Base-by-base conservation (phyloP, 2,797 vertebrate species). In the Hippopotamyrus pictus region DNA sequence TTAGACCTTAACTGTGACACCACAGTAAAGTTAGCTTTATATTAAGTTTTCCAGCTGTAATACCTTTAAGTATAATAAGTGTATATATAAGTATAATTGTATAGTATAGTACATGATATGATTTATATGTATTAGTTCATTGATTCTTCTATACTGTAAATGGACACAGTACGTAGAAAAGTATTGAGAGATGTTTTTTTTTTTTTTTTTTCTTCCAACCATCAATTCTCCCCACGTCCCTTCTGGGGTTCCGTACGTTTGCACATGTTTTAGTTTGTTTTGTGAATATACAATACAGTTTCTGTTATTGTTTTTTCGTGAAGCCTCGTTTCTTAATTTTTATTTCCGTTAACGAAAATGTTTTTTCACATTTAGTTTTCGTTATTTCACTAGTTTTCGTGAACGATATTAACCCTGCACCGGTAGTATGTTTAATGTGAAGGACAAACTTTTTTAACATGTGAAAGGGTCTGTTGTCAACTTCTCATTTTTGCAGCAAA, bases 401-500 rank as follows among this genome's bases (percentile, higher is more conserved):
- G n/a, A 62, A 22, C 2, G n/a, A 62, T 62, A 62, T 3, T 62
- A 62, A 62, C n/a, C 57, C 57, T 25, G 65, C 65, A 14, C 29
- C 65, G 0, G 25, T 29, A 19, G 33, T 79, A 79, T 44, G 37
- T 41, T 41, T 41, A 44, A 79, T n/a, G 37, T 79, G 37, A 44
- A 44, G 17, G 65, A 73, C 65, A 33, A 33, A 73, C 29, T 65
- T 19, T 57, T 65, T 17, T 44, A n/a, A 22, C 6, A 22, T 82
- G 53, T 48, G 76, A 46, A 82, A 4, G 41, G 37, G 76, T 44
- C 17, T 62, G 48, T 89, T 69, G 48, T 59, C 84, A 5, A 14
- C 46, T 65, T 57, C 17, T 86, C 59, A 3, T 88, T 1, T 88
- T 85, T 85, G 22, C 91, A 99, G 98, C 95, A 99, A 98, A 98